These are phyloP conservation scores for Onychomys leucogaster DNA, from an alignment of 2,797 vertebrate genomes.

Conservation along the genomic window DNA sequence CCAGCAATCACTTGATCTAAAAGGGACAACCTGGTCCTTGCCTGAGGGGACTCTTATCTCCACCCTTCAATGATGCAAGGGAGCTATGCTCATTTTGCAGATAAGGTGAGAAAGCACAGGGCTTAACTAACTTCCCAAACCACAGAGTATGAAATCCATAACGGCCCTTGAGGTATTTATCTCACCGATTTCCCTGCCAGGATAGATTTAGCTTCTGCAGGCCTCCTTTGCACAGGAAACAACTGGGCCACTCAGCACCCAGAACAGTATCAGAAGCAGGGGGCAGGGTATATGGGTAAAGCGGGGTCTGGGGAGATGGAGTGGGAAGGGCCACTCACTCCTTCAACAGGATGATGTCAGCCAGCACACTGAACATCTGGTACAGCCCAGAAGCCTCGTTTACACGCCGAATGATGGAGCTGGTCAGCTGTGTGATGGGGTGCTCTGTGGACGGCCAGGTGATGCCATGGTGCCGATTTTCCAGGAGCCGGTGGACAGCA, in stretches of 20 bases:
- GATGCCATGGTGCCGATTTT: slow-evolving; percentile 92
- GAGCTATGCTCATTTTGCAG: not conserved
- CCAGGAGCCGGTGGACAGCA: slow-evolving; percentile 94
- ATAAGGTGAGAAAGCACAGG: not conserved
- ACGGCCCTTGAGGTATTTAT: not conserved
- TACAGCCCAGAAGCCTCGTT: slow-evolving; percentile 97
- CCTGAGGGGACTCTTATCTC: not conserved
- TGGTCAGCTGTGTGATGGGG: slow-evolving; percentile 91
- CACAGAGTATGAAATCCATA: not conserved
- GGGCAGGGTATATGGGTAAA: accelerated
- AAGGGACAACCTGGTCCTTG: not conserved
- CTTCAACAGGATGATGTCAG: slow-evolving; percentile 93
- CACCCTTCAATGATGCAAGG: not conserved
- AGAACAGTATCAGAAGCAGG: not conserved
- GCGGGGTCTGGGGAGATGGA: accelerated
- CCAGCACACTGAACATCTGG: slow-evolving; percentile 97
- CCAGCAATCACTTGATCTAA: not conserved
- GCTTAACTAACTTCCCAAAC: not conserved
- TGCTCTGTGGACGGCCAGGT: slow-evolving; percentile 91
- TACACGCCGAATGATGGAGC: slow-evolving; percentile 93
- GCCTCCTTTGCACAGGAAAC: not conserved
- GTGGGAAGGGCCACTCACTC: slow-evolving; percentile 88
- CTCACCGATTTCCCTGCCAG: not conserved
- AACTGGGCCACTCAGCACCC: accelerated
- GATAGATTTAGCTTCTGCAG: accelerated